phyloP scores from a whole-genome alignment of 2,888 invertebrate genomes.

The Coremacera marginata region DNA sequence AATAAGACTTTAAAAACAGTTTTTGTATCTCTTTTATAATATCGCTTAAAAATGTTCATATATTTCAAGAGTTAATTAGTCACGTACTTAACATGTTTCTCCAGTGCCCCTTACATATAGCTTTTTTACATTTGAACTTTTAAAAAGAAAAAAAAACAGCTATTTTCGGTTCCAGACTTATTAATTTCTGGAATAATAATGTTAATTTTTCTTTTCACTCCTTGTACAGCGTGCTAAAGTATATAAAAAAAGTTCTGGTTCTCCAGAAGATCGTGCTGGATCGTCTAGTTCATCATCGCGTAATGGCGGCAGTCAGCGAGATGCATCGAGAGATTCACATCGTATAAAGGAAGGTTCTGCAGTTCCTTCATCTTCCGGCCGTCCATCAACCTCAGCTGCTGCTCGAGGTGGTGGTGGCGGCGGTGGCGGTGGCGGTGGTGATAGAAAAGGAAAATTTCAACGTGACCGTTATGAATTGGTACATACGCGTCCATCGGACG shows the following conservation, averaged over 20 bases:
- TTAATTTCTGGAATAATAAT: too few relatives aligned
- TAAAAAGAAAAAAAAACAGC: too few relatives aligned
- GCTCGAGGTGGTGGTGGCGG: not conserved
- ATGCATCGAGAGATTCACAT: constrained; percentile 15
- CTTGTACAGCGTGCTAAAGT: constrained; percentile 39
- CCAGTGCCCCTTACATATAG: too few relatives aligned
- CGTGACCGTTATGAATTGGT: constrained; percentile 58
- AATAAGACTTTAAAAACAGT: too few relatives aligned
- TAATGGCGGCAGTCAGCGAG: constrained; percentile 39
- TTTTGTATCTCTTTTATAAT: too few relatives aligned
- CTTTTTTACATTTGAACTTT: too few relatives aligned
- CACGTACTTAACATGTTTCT: too few relatives aligned
- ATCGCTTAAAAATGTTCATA: too few relatives aligned
- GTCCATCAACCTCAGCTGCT: constrained; percentile 8
- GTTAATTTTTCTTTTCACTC: constrained; percentile 13
- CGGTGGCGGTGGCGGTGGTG: constrained; percentile 14
- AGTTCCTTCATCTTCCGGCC: not conserved
- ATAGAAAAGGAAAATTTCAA: constrained; percentile 31
- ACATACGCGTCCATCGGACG: constrained; percentile 59
- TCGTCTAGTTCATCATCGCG: constrained; percentile 40
- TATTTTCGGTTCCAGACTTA: too few relatives aligned
- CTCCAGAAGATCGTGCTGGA: constrained; percentile 40
- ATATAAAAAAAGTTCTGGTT: constrained; percentile 41
- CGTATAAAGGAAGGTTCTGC: constrained; percentile 7
- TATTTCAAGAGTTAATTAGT: too few relatives aligned